Percentiles rank a stretch among this genome's conserved stretches.
Conservation (phyloP, 2,113 vertebrate species). For the Anarhynchus alexandrinus region DNA sequence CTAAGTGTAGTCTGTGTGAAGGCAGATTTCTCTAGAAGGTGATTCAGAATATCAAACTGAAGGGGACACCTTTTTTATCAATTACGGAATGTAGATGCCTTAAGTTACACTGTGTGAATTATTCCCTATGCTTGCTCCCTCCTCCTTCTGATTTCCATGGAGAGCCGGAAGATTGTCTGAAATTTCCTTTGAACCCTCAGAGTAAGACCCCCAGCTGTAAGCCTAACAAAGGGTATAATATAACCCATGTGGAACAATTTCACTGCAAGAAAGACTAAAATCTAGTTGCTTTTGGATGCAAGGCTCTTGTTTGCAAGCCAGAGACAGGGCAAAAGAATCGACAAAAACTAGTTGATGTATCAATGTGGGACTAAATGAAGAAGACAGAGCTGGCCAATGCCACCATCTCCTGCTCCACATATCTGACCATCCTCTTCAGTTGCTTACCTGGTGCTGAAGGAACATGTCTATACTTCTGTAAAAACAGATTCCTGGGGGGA, state of each 20-base stretch:
- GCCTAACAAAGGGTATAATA: not conserved
- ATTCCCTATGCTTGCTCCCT: not conserved
- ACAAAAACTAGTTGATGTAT: not conserved
- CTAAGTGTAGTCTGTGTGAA: not conserved
- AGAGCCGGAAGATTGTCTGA: not conserved
- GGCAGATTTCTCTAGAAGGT: not conserved
- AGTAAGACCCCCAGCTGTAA: not conserved
- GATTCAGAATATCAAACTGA: not conserved
- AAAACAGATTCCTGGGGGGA: not conserved
- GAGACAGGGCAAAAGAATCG: not conserved
- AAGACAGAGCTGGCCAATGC: not conserved
- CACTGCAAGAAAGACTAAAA: not conserved
- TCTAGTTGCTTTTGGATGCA: not conserved
- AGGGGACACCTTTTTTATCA: not conserved
- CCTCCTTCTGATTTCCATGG: not conserved
- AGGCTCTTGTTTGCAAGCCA: not conserved
- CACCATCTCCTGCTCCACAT: not conserved
- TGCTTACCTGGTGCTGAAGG: not conserved
- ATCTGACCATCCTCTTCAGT: not conserved
- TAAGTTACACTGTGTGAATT: not conserved
- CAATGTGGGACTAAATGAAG: not conserved
- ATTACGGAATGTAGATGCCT: not conserved
- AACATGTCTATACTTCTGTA: not conserved
- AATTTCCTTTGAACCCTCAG: not conserved
- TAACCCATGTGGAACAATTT: not conserved